phyloP scores from a whole-genome alignment of 2,888 invertebrate genomes.

The Marasmarcha lunaedactyla region DNA sequence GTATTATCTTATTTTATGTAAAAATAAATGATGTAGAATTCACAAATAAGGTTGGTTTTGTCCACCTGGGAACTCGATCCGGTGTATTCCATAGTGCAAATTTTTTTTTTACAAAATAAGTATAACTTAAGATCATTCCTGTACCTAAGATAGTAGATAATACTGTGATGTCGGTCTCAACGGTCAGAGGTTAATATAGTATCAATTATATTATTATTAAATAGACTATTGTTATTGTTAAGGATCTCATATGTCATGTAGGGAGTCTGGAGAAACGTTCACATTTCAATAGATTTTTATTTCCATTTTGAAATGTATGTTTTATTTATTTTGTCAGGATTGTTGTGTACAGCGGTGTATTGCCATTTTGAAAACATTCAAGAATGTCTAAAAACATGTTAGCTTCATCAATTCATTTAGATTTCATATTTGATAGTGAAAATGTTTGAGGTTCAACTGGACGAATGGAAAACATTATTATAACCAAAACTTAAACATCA shows the following conservation, averaged over 20 bases:
- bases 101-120: slow-evolving; percentile 45
- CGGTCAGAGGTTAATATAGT: slow-evolving; percentile 62
- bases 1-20: too few species aligned
- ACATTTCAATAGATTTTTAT: background rate
- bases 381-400: too few species aligned
- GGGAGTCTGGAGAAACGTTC: slow-evolving; percentile 52
- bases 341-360: too few species aligned
- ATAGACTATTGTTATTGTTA: slow-evolving; percentile 66
- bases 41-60: slow-evolving; percentile 16
- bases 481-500: too few species aligned
- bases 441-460: too few species aligned
- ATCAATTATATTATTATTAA: slow-evolving; percentile 57
- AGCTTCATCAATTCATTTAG: too few species aligned
- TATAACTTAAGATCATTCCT: slow-evolving; percentile 61
- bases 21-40: too few species aligned
- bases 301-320: too few species aligned
- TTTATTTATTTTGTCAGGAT: too few species aligned
- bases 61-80: slow-evolving; percentile 44
- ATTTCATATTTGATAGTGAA: too few species aligned
- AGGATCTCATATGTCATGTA: slow-evolving; percentile 67
- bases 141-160: slow-evolving; percentile 67
- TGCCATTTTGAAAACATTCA: too few species aligned
- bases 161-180: slow-evolving; percentile 69
- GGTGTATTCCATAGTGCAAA: slow-evolving; percentile 50
- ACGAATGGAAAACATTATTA: too few species aligned